These are phyloP conservation scores for Peromyscus aztecus DNA, from an alignment of 2,797 vertebrate genomes.

Conservation along the genomic window DNA sequence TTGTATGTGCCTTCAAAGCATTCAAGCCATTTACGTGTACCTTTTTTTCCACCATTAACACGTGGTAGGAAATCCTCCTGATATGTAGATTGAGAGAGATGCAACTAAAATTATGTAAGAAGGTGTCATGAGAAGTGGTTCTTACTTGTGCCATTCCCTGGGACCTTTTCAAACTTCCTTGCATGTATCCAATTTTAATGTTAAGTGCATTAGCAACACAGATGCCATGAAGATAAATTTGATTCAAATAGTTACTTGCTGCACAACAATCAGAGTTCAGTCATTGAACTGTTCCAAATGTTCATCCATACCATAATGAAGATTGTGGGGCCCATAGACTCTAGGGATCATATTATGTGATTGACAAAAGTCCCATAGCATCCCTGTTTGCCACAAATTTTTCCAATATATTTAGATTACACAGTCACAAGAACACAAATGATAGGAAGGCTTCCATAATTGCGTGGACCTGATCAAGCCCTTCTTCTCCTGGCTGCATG, in stretches of 20 bases:
- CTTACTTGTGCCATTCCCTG: not conserved
- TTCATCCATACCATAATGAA: conserved; percentile 31
- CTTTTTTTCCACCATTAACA: not conserved
- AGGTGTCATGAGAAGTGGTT: not conserved
- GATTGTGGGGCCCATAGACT: not conserved
- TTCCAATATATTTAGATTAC: not conserved
- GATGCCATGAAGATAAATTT: not conserved
- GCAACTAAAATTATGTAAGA: not conserved
- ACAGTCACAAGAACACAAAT: conserved; percentile 57
- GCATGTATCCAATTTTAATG: not conserved
- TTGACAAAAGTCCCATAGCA: not conserved
- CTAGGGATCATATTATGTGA: conserved; percentile 11
- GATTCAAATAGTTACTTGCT: conserved; percentile 1
- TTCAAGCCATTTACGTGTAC: not conserved
- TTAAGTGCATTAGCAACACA: not conserved
- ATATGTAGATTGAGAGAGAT: not conserved
- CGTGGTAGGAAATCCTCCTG: not conserved
- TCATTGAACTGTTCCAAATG: not conserved
- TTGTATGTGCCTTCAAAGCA: not conserved
- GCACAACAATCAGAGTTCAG: not conserved
- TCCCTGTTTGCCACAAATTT: conserved; percentile 11
- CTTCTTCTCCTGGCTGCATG: not conserved
- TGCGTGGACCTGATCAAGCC: conserved; percentile 11
- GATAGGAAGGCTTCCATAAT: not conserved
- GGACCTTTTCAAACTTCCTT: not conserved